Evolutionary conservation across 2,888 invertebrate species (phyloP).

Genomic region (Drosophila merina): DNA sequence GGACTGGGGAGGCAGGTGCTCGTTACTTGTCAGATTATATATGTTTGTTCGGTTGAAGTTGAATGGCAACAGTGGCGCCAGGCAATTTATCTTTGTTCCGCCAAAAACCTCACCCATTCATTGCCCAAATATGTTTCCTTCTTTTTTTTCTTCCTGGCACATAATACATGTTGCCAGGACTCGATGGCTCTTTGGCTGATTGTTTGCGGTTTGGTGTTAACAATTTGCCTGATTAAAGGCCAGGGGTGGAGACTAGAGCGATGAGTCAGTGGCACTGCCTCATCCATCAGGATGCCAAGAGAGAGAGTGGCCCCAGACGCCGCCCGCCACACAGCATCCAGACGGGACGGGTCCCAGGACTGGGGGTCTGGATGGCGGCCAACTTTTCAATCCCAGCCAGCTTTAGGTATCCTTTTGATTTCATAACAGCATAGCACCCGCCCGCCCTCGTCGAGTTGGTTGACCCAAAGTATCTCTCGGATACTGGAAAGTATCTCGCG

Average conservation of each 20-base stretch:
- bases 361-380: constrained; percentile 71
- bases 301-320: constrained; percentile 25
- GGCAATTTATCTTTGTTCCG: constrained; percentile 61
- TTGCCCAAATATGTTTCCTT: constrained; percentile 10
- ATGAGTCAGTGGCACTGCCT: constrained; percentile 69
- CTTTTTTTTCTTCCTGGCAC: constrained; percentile 8
- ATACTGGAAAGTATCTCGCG: constrained; percentile 36
- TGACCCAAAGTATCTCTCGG: constrained; percentile 14
- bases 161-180: constrained; percentile 54
- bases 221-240: constrained; percentile 77
- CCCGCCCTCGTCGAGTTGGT: constrained; percentile 2
- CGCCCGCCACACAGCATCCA: constrained; percentile 3
- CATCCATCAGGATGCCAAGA: constrained; percentile 60
- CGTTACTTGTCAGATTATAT: constrained; percentile 76
- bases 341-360: constrained; percentile 2
- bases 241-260: constrained; percentile 46
- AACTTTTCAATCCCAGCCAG: constrained; percentile 22
- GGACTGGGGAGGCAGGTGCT: constrained; percentile 48
- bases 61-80: constrained; percentile 36
- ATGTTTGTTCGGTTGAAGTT: constrained; percentile 28
- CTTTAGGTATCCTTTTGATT: not conserved
- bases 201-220: constrained; percentile 70
- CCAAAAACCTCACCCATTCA: constrained; percentile 9
- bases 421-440: not conserved
- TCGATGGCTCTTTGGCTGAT: constrained; percentile 60